Conservation (phyloP, 2,888 invertebrate species). For the Drosophila pseudotalamancana region DNA sequence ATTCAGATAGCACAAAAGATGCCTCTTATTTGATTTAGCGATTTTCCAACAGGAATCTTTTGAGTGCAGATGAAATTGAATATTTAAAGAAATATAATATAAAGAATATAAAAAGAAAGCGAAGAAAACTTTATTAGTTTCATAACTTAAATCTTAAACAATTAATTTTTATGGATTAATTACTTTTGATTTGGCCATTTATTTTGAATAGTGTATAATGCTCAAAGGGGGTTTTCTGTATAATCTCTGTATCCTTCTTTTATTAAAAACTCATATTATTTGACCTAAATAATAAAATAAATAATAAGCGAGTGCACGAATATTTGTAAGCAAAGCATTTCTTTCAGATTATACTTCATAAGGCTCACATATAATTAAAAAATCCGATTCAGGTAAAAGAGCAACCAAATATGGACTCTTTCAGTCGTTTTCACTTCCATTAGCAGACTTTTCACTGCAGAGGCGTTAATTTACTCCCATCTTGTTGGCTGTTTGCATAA, state of each 20-base stretch:
- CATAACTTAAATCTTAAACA: too few relatives aligned
- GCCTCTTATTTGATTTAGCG: background rate
- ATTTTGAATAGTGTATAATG: too few relatives aligned
- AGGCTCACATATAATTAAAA: background rate
- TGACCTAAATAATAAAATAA: too few relatives aligned
- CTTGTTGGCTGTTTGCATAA: constrained; percentile 68
- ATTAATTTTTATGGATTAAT: too few relatives aligned
- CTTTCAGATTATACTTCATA: background rate
- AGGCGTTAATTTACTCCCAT: constrained; percentile 73
- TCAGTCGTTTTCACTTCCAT: constrained; percentile 52
- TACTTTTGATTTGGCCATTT: too few relatives aligned
- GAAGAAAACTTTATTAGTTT: too few relatives aligned
- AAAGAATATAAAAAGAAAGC: background rate
- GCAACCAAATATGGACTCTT: constrained; percentile 32
- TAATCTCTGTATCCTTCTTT: too few relatives aligned
- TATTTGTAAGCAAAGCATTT: too few relatives aligned
- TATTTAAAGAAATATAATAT: too few relatives aligned
- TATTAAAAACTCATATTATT: too few relatives aligned
- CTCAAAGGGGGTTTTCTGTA: too few relatives aligned
- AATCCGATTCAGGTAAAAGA: background rate
- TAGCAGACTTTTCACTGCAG: constrained; percentile 57
- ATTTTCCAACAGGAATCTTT: constrained; percentile 18
- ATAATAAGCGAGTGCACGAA: too few relatives aligned
- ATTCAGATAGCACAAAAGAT: constrained; percentile 14
- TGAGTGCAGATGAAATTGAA: constrained; percentile 1